Base-by-base conservation (phyloP, 2,797 vertebrate genomes). In the Xiphophorus birchmanni region DNA sequence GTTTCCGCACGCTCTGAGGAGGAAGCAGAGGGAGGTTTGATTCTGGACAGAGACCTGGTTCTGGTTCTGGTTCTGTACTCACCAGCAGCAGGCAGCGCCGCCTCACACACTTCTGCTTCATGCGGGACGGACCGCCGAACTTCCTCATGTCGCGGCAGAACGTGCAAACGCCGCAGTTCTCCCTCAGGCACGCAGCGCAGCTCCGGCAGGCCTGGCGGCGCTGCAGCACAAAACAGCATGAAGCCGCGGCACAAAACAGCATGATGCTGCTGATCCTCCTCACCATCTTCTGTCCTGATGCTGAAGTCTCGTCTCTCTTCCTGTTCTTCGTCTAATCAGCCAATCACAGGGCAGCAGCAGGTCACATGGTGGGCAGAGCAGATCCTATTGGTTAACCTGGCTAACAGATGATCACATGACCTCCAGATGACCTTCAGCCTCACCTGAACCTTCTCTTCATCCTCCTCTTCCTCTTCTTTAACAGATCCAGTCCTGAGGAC, bases 91-190 rank as follows among this genome's bases (percentile, higher is more conserved):
- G 12, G 56, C 79, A 81, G 23, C 74, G 74, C 21, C 79, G 76
- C 37, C 18, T n/a, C 42, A 72, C 23, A 71, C 79, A 81, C 32
- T 56, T 76, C 74, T 80, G 74, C 44, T 52, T 76, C 50, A 71
- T 52, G 12, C 21, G 44, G 0, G 18, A 72, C 5, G 65, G 50
- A 8, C 79, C 79, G 7, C 79, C 79, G 1, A 76, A 76, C 79
- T 69, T 76, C 63, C 32, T 76, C 79, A 58, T 80, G 74, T 80
- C 79, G 21, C 10, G 50, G 65, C 79, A 80, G 79, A 47, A 76
- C 10, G 5, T 2, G 26, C 79, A 80, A 13, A 1, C n/a, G 1
- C 50, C 65, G 2, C 79, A 80, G 50, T 76, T 11, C 50, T 72
- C 12, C 32, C 74, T 44, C 29, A 76, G 63, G 40, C 79, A 80